Evolutionary conservation across 2,113 vertebrate genomes (phyloP), one percentile per base, ranked within the genome.

Genomic region (Pseudopipra pipra): DNA sequence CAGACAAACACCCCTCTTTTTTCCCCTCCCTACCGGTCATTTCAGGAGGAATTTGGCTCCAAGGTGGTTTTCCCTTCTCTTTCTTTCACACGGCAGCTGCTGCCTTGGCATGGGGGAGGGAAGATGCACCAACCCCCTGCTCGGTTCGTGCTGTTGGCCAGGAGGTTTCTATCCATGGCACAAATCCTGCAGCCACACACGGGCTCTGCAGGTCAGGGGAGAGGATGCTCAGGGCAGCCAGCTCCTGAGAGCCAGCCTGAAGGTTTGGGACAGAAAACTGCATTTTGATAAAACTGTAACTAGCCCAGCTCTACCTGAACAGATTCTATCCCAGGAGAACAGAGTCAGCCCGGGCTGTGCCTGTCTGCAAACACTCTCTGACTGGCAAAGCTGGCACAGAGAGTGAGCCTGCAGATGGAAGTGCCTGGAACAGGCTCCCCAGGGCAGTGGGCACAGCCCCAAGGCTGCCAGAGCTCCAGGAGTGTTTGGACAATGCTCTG

Each of bases 51-150:
- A 71, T 63, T 89, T 93, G 92, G 93, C 90, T 95, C 66, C 28
- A 15, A 77, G 77, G 72, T 24, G 61, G 7, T 11, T 74, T 47
- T 89, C 44, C 65, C 65, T 91, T 67, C 11, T 54, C 66, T 65
- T 84, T 30, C 46, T 27, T 87, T 77, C 92, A 56, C 47, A 8
- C 71, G 11, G 74, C 95, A 95, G 94, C 96, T 95, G 93, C 87
- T 78, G 84, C 84, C 92, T 85, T 80, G 31, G 61, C 81, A 67
- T 12, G 77, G 81, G 59, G 85, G 89, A 92, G 83, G 46, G 85
- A 80, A 51, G 77, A 87, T 33, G 76, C 80, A 55, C 13, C 31
- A 56, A 21, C 58, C 83, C 85, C 93, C 79, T 43, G 87, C 89
- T 21, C 3, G 18, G 37, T 7, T 11, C 4, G 12, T 21, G 72